A percentile compares a stretch with the other conserved stretches of the same genome.
Conservation (phyloP, 1,140 invertebrate genomes). For the Micrasema longulum region DNA sequence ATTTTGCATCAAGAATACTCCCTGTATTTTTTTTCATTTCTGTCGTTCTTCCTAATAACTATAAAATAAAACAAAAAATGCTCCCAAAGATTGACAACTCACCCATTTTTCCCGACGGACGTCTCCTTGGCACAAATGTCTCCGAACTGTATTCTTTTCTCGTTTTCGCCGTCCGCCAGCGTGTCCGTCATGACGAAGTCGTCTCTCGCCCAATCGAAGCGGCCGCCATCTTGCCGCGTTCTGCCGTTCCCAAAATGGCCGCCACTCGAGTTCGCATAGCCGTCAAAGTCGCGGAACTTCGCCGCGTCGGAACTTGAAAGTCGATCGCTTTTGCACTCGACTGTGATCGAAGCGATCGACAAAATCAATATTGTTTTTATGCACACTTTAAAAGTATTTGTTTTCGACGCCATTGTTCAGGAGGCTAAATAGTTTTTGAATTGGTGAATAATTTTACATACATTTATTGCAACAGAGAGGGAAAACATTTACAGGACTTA, state of each 20-base stretch:
- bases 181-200: conserved; percentile 72
- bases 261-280: neutral
- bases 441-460: too few species aligned
- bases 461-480: too few species aligned
- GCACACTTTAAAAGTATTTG: neutral
- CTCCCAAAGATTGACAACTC: too few species aligned
- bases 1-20: too few species aligned
- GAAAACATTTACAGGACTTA: too few species aligned
- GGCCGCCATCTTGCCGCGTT: conserved; percentile 20
- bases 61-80: too few species aligned
- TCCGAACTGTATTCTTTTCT: conserved; percentile 71
- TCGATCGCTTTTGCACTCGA: neutral
- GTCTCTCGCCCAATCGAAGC: conserved; percentile 48
- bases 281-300: neutral
- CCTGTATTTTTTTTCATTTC: too few species aligned
- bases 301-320: neutral
- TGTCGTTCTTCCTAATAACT: too few species aligned
- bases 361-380: neutral
- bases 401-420: too few species aligned
- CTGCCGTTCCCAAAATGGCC: conserved; percentile 5
- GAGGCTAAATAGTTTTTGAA: too few species aligned
- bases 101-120: conserved; percentile 67
- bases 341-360: neutral
- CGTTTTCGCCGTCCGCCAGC: conserved; percentile 73
- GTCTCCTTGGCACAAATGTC: conserved; percentile 76